Evolutionary conservation across 2,888 invertebrate species (phyloP).

Genomic region (Pristionchus exspectatus): DNA sequence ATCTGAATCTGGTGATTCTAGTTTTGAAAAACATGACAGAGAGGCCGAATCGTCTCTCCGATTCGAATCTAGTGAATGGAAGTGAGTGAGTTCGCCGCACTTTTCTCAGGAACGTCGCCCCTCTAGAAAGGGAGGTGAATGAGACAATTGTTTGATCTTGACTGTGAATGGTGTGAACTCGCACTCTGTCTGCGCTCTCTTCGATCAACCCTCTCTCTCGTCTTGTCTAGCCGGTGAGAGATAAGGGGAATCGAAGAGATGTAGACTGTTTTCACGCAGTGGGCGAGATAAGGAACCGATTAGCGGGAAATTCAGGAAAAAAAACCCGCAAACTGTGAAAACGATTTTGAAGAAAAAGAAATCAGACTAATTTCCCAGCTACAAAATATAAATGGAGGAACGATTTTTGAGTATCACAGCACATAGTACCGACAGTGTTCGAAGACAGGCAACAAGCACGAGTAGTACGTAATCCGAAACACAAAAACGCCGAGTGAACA

Average conservation of each 20-base stretch:
- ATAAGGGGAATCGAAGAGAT: neutral
- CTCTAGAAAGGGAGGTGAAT: neutral
- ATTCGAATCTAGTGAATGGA: constrained; percentile 1
- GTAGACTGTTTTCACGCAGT: constrained; percentile 4
- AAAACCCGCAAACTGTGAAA: neutral
- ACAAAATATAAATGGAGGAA: no score
- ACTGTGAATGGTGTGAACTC: neutral
- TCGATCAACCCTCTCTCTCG: neutral
- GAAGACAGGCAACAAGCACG: neutral
- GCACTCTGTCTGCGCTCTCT: neutral
- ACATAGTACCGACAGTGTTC: neutral
- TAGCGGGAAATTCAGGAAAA: neutral
- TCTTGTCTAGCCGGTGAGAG: neutral
- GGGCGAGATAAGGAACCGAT: constrained; percentile 26
- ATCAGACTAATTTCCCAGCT: no score
- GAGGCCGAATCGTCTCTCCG: neutral
- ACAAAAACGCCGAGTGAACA: constrained; percentile 2
- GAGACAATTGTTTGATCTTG: constrained; percentile 29
- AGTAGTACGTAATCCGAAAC: constrained; percentile 19
- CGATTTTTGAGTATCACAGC: neutral
- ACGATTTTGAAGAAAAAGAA: neutral
- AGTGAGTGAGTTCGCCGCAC: neutral
- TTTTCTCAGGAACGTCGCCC: neutral
- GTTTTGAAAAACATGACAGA: neutral
- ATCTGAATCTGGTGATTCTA: neutral